Base-by-base conservation (phyloP, 2,797 vertebrate genomes). In the Jordanella pulchra region DNA sequence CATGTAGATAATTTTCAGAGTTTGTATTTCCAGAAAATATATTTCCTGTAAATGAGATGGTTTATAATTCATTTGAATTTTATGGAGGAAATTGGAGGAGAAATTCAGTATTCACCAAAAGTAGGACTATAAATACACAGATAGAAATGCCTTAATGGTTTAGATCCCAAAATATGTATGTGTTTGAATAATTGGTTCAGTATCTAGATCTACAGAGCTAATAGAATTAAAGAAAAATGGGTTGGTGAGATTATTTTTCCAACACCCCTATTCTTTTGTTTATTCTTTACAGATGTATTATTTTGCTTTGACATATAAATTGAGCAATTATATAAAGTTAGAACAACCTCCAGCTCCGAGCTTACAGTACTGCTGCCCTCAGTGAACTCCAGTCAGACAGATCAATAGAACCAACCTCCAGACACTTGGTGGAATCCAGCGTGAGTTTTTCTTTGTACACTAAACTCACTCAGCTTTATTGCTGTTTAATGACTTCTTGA, bases 401-500 rank as follows among this genome's bases (percentile, higher is more conserved):
- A 60, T 60, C 56, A 3, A 60, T 35, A 60, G 35, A 60, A 23
- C 23, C 21, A 5, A 35, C 4, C 30, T 60, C 28, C 7, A 35
- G 56, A 60, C 30, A 60, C 28, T 35, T 21, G 9, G 30, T 21
- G 28, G 56, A 60, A 60, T 60, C 56, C 21, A 60, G 21, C 12
- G 56, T 12, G 18, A 23, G 50, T 12, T 60, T 35, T 30, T 60
- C 56, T 60, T 30, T 21, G 30, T 60, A 21, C 30, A 28, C 30
- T 60, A 18, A 60, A 60, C 30, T 11, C 56, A 60, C 30, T 60
- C 30, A 35, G 30, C 21, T 60, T 60, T 60, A 60, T 60, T 60
- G 56, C 56, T 32, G 32, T 60, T 21, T 60, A 60, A 60, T 60
- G 17, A 60, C 17, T 60, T 60, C 30, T 60, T 60, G 56, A 60